Percentiles rank a stretch among this genome's conserved stretches.
Evolutionary conservation across 2,113 vertebrate genomes (phyloP).

Genomic region (Aviceda subcristata): DNA sequence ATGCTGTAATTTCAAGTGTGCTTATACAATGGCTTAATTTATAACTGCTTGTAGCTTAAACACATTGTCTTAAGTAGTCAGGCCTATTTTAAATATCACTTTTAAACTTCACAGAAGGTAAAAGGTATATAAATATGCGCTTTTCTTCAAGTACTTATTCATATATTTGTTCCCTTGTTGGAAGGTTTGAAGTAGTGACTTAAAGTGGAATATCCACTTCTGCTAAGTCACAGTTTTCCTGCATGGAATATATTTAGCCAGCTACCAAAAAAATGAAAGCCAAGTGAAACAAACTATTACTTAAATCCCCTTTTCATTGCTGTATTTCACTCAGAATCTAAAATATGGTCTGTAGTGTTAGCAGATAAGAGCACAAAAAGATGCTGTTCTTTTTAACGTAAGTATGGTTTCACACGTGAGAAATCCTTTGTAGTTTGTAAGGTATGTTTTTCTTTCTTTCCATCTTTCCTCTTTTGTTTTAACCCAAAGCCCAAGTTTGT

Average conservation of each 20-base stretch:
- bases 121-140: background rate
- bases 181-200: background rate
- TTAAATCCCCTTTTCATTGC: background rate
- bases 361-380: background rate
- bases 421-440: background rate
- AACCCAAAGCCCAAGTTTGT: background rate
- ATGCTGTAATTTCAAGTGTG: background rate
- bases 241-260: background rate
- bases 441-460: background rate
- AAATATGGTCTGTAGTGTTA: background rate
- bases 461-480: background rate
- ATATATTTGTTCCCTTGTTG: background rate
- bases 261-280: background rate
- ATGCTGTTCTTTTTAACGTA: background rate
- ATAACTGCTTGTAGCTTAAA: background rate
- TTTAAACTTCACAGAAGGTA: background rate
- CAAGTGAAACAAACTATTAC: background rate
- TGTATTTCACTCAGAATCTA: fast-evolving
- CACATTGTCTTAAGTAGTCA: background rate
- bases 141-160: background rate
- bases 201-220: background rate
- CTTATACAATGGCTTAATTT: background rate
- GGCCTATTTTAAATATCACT: background rate
- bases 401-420: background rate
- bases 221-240: background rate